phyloP scores from a whole-genome alignment of 2,113 vertebrate species.

The Antechinus stuartii region DNA sequence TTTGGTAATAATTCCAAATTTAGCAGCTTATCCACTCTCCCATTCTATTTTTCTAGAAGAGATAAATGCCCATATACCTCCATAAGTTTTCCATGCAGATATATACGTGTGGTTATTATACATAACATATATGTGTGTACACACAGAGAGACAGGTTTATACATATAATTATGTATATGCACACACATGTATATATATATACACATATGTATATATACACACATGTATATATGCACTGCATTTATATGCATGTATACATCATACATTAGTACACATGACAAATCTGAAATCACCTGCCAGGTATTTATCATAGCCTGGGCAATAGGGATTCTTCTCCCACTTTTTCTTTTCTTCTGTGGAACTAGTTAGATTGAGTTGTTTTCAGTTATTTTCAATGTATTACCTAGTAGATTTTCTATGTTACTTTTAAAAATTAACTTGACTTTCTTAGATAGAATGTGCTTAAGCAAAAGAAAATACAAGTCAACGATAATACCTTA shows the following conservation, averaged over 20 bases:
- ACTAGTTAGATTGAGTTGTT: background rate
- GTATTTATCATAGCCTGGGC: background rate
- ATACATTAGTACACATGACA: background rate
- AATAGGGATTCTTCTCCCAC: background rate
- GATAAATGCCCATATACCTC: background rate
- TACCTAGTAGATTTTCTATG: constrained; percentile 34
- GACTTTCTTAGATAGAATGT: constrained; percentile 1
- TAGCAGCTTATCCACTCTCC: background rate
- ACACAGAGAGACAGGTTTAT: background rate
- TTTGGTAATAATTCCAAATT: background rate
- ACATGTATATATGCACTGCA: too few species aligned
- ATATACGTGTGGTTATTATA: too few species aligned
- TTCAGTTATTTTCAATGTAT: constrained; percentile 32
- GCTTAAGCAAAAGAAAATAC: constrained; percentile 33
- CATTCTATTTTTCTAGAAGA: background rate
- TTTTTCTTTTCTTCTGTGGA: background rate
- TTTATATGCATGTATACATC: background rate
- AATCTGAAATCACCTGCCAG: background rate
- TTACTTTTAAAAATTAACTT: constrained; percentile 26
- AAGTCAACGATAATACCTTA: background rate
- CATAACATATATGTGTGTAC: too few species aligned
- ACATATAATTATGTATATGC: background rate
- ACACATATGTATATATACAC: too few species aligned
- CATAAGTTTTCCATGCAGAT: background rate
- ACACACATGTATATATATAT: background rate